Percentiles rank a stretch among this genome's conserved stretches.
These are phyloP conservation scores for Limnodromus scolopaceus DNA, from an alignment of 2,797 vertebrate genomes.

Conservation along the genomic window DNA sequence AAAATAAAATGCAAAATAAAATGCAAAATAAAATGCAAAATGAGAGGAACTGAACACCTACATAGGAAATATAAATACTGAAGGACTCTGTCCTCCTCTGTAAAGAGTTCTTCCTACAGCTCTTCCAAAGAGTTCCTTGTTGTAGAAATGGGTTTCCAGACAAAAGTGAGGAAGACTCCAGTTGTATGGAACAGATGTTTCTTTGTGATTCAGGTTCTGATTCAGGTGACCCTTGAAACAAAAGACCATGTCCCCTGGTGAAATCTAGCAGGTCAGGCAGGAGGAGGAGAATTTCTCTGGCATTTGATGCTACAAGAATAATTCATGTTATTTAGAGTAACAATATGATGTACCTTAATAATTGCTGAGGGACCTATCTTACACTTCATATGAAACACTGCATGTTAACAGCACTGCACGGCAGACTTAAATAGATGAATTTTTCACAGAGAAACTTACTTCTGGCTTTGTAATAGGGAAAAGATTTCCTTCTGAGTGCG, in stretches of 20 bases:
- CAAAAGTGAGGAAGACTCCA: not conserved
- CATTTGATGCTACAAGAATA: not conserved
- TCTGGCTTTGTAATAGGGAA: not conserved
- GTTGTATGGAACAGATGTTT: not conserved
- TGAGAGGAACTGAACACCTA: not conserved
- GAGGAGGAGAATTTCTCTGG: not conserved
- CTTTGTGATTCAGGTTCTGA: not conserved
- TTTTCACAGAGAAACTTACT: not conserved
- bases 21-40: not conserved
- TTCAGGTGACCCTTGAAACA: not conserved
- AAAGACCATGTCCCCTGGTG: not conserved
- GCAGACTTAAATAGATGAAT: not conserved
- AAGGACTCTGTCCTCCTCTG: not conserved
- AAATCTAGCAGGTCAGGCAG: not conserved
- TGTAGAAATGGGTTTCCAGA: not conserved
- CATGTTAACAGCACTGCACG: not conserved
- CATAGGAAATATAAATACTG: not conserved
- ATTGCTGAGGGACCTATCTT: not conserved
- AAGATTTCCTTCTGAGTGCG: not conserved
- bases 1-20: not conserved
- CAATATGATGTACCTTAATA: not conserved
- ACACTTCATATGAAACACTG: not conserved
- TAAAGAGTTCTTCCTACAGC: not conserved
- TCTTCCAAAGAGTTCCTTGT: not conserved
- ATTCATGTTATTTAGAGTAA: not conserved